A percentile compares a stretch with the other conserved stretches of the same genome.
phyloP scores from a whole-genome alignment of 2,888 invertebrate genomes.

The Andrena minutula region DNA sequence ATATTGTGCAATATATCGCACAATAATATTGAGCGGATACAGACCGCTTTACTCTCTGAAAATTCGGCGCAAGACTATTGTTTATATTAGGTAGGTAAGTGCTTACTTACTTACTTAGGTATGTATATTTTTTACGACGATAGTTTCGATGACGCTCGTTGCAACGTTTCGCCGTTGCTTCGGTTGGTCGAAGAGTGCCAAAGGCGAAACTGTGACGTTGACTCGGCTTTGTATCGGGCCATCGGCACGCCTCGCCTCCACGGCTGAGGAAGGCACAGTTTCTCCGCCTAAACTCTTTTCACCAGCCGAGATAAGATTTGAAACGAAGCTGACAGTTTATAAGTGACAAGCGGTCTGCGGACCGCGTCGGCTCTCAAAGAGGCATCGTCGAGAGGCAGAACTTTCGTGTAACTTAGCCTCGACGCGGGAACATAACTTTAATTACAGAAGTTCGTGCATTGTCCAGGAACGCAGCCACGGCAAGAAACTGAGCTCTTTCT shows the following conservation, averaged over 20 bases:
- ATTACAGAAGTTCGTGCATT: conserved; percentile 83
- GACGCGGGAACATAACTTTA: conserved; percentile 80
- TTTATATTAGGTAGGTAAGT: too few relatives aligned
- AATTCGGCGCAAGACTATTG: too few relatives aligned
- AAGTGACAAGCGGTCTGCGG: conserved; percentile 49
- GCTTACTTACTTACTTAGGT: too few relatives aligned
- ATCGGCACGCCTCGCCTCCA: neutral
- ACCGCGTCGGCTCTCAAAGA: conserved; percentile 33
- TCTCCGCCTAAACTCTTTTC: conserved; percentile 32
- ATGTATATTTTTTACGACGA: too few relatives aligned
- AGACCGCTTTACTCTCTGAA: too few relatives aligned
- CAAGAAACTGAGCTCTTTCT: conserved; percentile 79
- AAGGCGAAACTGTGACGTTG: conserved; percentile 1
- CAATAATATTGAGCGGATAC: too few relatives aligned
- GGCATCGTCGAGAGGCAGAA: conserved; percentile 54
- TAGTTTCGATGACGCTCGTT: neutral
- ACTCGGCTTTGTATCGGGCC: conserved; percentile 15
- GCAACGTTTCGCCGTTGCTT: neutral
- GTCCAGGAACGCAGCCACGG: conserved; percentile 78
- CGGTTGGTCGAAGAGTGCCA: neutral
- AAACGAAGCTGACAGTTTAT: conserved; percentile 55
- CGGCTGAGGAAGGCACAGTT: neutral
- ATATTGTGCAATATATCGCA: too few relatives aligned
- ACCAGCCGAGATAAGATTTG: conserved; percentile 57
- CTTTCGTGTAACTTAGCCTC: conserved; percentile 76